Evolutionary conservation across 2,797 vertebrate species (phyloP).

Genomic region (Chelon auratus): DNA sequence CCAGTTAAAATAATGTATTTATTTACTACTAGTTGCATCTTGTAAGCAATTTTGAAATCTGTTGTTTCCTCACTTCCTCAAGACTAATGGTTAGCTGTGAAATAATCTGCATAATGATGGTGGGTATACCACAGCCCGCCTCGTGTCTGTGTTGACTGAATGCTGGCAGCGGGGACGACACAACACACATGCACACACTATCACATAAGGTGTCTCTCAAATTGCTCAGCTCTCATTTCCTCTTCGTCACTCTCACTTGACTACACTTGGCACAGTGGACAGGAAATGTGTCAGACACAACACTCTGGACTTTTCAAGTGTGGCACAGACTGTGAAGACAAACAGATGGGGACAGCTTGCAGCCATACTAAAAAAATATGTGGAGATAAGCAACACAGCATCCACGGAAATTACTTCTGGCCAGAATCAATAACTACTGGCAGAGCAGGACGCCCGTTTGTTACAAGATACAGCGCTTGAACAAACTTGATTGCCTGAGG

Average conservation of each 20-base stretch:
- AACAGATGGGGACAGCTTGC: slow-evolving; percentile 74
- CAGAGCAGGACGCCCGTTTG: slow-evolving; percentile 45
- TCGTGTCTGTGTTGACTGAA: slow-evolving; percentile 16
- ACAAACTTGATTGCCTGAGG: slow-evolving; percentile 43
- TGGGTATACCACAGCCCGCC: not conserved
- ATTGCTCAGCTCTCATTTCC: slow-evolving; percentile 65
- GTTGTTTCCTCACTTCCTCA: not conserved
- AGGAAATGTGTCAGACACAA: slow-evolving; percentile 72
- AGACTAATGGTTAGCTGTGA: slow-evolving; percentile 4
- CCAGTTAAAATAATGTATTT: not conserved
- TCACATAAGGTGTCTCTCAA: slow-evolving; percentile 54
- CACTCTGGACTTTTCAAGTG: slow-evolving; percentile 59
- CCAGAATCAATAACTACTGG: slow-evolving; percentile 58
- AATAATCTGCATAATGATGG: slow-evolving; percentile 12
- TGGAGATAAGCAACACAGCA: slow-evolving; percentile 47
- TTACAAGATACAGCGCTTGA: slow-evolving; percentile 38
- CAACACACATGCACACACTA: slow-evolving; percentile 24
- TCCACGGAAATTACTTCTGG: slow-evolving; percentile 57
- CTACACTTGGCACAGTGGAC: slow-evolving; percentile 56
- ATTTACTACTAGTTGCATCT: not conserved
- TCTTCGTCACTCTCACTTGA: slow-evolving; percentile 55
- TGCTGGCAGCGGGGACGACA: slow-evolving; percentile 10
- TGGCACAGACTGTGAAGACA: slow-evolving; percentile 50
- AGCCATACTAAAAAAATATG: slow-evolving; percentile 66
- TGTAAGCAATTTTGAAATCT: slow-evolving; percentile 1